Conservation (phyloP, 2,113 vertebrate genomes). For the Trichechus manatus region DNA sequence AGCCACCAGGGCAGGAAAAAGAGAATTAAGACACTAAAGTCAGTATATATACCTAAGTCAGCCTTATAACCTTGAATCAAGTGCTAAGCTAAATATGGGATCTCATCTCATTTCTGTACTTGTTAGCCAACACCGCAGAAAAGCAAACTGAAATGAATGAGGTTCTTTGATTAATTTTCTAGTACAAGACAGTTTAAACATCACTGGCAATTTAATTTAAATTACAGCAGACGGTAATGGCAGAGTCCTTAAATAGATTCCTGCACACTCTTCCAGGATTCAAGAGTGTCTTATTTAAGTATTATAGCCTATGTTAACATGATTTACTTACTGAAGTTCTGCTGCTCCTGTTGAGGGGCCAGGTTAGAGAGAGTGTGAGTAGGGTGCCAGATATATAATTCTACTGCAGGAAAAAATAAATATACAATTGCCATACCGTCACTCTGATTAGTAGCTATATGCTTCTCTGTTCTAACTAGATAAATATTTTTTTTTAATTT, state of each 20-base stretch:
- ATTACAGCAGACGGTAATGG: slow-evolving; percentile 71
- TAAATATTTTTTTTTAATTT: background rate
- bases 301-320: slow-evolving; percentile 1
- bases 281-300: slow-evolving; percentile 6
- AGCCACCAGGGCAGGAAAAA: background rate
- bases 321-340: background rate
- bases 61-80: slow-evolving; percentile 38
- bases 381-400: background rate
- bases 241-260: slow-evolving; percentile 60
- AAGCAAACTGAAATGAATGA: slow-evolving; percentile 65
- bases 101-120: slow-evolving; percentile 45
- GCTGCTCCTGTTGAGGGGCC: background rate
- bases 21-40: background rate
- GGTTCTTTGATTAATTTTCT: slow-evolving; percentile 72
- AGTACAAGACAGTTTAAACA: slow-evolving; percentile 61
- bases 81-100: slow-evolving; percentile 41
- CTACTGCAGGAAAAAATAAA: background rate
- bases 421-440: background rate
- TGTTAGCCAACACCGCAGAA: slow-evolving; percentile 28
- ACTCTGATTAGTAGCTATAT: background rate
- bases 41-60: background rate
- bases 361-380: background rate
- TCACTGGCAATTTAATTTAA: slow-evolving; percentile 61
- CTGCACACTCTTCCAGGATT: background rate
- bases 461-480: background rate